Evolutionary conservation across 2,888 invertebrate species (phyloP), one percentile per base, ranked within the genome.

Genomic region (Metellina segmentata): DNA sequence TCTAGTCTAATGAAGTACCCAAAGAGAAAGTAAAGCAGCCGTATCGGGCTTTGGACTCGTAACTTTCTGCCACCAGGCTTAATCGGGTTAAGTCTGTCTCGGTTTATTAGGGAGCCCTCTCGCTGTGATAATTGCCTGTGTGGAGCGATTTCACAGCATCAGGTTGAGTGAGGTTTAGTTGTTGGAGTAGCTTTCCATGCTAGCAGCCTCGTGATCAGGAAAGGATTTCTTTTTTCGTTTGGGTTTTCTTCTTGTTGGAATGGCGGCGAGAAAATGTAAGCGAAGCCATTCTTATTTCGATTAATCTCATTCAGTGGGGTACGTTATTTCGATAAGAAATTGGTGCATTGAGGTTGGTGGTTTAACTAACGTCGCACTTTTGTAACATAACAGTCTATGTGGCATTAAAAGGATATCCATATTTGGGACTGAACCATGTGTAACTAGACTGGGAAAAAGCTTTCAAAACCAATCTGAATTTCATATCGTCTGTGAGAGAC

Each of bases 141-240:
- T 34, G 49, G 70, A 70, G 48, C 7, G 0, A 34, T 48, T 75
- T 75, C 13, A 48, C 75, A 5, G 75, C 75, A 8, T 75, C 16
- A 7, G 48, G 48, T 13, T 75, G 49, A 48, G 69, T 82, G 19
- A 20, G 16, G 34, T 49, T 13, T 16, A 34, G 79, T 20, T 61
- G 13, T 6, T 20, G 11, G 51, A 88, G 88, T 88, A 53, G 74
- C n/a, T 89, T 89, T 89, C 77, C 52, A 20, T 89, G 82, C 81
- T 89, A 61, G 61, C 71, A 19, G 7, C 49, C n/a, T 6, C 48
- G 6, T 69, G 51, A 51, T 61, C 48, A 13, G 71, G 79, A 72
- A 75, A 61, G 49, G 74, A 75, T 74, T 81, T 52, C 77, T 77
- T 81, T 13, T 20, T 48, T 79, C 16, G 34, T 82, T 6, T n/a